Evolutionary conservation across 1,140 invertebrate species (phyloP).

Genomic region (Rhopalosiphum maidis): DNA sequence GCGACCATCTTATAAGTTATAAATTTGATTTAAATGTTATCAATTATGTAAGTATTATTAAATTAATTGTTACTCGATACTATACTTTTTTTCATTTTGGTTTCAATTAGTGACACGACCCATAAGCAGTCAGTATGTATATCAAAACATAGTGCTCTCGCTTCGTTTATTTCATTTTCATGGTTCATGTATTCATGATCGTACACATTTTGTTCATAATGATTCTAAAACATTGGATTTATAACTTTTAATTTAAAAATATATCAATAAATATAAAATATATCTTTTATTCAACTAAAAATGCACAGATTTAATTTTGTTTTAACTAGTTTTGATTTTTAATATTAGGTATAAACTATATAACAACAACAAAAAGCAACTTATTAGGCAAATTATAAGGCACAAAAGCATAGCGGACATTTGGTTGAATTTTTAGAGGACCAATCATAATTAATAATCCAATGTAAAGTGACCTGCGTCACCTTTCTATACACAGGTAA

Average conservation of each 20-base stretch:
- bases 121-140: conserved; percentile 28
- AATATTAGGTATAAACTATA: too few species aligned
- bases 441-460: too few species aligned
- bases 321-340: background rate
- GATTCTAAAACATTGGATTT: conserved; percentile 36
- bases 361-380: too few species aligned
- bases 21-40: too few species aligned
- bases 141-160: conserved; percentile 58
- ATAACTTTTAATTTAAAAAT: background rate
- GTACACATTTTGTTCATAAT: conserved; percentile 24
- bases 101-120: conserved; percentile 41
- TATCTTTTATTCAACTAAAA: too few species aligned
- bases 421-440: too few species aligned
- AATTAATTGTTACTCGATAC: background rate
- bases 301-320: background rate
- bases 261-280: too few species aligned
- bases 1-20: too few species aligned
- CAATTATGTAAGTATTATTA: background rate
- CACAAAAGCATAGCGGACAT: too few species aligned
- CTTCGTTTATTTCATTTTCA: conserved; percentile 61
- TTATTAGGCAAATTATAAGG: too few species aligned
- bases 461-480: too few species aligned
- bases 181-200: conserved; percentile 58
- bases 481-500: too few species aligned
- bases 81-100: conserved; percentile 52